phyloP scores from a whole-genome alignment of 1,140 invertebrate genomes.

The Eurytemora carolleeae region DNA sequence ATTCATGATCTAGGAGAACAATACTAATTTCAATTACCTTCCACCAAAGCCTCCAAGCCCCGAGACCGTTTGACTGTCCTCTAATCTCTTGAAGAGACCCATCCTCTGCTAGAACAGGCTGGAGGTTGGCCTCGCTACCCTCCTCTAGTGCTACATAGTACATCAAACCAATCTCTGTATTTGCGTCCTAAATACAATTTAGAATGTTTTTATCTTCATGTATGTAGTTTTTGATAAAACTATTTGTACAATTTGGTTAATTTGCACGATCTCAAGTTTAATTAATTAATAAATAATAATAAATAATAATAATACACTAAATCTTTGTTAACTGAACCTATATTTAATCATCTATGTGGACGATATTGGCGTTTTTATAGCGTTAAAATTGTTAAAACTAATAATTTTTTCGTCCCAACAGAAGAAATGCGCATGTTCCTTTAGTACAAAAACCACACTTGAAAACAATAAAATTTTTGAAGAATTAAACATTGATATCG shows the following conservation, averaged over 20 bases:
- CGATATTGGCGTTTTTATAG: neutral
- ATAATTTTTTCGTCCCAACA: neutral
- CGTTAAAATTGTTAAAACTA: neutral
- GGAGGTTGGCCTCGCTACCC: slow-evolving; percentile 22
- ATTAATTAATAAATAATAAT: too few species aligned
- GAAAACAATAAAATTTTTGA: too few species aligned
- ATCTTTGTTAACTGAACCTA: slow-evolving; percentile 23
- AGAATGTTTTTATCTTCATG: too few species aligned
- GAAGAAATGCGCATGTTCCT: too few species aligned
- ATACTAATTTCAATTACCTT: too few species aligned
- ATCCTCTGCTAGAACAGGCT: slow-evolving; percentile 24
- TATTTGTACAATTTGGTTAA: too few species aligned
- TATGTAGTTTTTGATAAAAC: too few species aligned
- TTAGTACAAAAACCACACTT: too few species aligned
- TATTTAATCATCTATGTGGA: neutral
- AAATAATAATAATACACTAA: too few species aligned
- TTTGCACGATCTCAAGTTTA: too few species aligned
- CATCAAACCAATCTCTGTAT: slow-evolving; percentile 22
- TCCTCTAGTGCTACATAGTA: slow-evolving; percentile 29
- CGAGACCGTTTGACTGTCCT: neutral
- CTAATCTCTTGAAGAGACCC: neutral
- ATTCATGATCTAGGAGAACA: too few species aligned
- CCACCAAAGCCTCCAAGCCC: neutral
- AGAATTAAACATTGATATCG: too few species aligned
- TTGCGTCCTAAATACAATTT: neutral